Base-by-base conservation (phyloP, 1,140 invertebrate genomes). In the Akabosia matsudoensis region DNA sequence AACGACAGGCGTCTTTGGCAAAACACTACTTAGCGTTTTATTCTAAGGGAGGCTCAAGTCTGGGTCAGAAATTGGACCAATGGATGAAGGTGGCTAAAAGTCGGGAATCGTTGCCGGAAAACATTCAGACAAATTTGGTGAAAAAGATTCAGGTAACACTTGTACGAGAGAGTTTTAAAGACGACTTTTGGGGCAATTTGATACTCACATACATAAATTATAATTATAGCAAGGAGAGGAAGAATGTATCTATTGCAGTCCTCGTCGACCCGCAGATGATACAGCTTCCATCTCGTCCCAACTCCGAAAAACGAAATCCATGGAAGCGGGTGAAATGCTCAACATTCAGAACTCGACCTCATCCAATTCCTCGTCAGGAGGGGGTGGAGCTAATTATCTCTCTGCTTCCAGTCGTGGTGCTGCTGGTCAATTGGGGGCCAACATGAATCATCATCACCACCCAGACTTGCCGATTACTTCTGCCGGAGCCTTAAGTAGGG, bases 11-110 rank as follows among this genome's bases (percentile, higher is more conserved):
- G 83, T 94, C 93, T 0, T 87, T 97, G 61, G 92, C 93, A n/a
- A 94, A 95, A 84, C 93, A 97, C 85, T 94, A 94, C 88, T 88
- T 94, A 78, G 92, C 91, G 75, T 95, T 94, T 86, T 93, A 97
- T 85, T 88, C 88, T 78, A 90, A 92, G 76, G 93, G 92, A 73
- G 88, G 90, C 51, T 88, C 89, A 22, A 88, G 91, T 54, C 90
- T 94, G 83, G 91, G 92, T 85, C 89, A 90, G 79, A 92, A 92
- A 81, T 87, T 95, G 72, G 92, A 95, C 82, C 91, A 93, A 84
- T 96, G 93, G 94, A 90, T 92, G 80, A 93, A 95, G 84, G 90
- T 95, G 37, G 93, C 93, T 24, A 90, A 91, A 82, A 93, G 92
- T 51, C 87, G 94, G 80, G 94, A 96, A 86, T 90, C 89, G 82